These are phyloP conservation scores for Cephus spinipes DNA, from an alignment of 2,888 invertebrate species.

Conservation along the genomic window DNA sequence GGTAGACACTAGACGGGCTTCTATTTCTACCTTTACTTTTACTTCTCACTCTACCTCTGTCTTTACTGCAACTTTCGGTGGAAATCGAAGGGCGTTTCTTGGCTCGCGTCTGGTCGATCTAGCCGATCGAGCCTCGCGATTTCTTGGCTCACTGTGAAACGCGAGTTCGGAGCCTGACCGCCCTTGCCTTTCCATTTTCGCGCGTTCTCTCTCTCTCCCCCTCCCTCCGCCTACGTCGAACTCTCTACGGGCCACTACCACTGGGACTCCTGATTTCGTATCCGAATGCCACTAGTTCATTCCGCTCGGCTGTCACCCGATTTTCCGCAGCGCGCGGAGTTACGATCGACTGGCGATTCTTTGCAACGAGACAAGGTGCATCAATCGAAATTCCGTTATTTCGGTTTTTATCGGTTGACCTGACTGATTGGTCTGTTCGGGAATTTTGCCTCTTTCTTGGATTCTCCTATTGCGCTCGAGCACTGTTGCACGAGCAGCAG, in stretches of 20 bases:
- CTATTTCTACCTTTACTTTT: neutral
- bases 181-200: neutral
- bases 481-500: no score
- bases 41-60: neutral
- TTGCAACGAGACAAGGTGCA: neutral
- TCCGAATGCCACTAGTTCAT: neutral
- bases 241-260: neutral
- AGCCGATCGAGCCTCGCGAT: neutral
- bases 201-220: neutral
- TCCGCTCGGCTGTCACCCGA: constrained; percentile 42
- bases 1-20: neutral
- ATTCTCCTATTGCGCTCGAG: no score
- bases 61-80: neutral
- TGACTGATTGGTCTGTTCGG: neutral
- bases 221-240: neutral
- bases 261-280: neutral
- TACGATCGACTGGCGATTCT: neutral
- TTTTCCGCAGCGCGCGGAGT: constrained; percentile 19
- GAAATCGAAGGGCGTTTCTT: neutral
- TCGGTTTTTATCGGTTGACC: neutral
- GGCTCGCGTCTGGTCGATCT: neutral
- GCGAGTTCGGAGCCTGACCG: neutral
- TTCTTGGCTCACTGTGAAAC: no score
- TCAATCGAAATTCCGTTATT: neutral
- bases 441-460: no score